Evolutionary conservation across 2,797 vertebrate species (phyloP).

Genomic region (Halcyon leucocephala): DNA sequence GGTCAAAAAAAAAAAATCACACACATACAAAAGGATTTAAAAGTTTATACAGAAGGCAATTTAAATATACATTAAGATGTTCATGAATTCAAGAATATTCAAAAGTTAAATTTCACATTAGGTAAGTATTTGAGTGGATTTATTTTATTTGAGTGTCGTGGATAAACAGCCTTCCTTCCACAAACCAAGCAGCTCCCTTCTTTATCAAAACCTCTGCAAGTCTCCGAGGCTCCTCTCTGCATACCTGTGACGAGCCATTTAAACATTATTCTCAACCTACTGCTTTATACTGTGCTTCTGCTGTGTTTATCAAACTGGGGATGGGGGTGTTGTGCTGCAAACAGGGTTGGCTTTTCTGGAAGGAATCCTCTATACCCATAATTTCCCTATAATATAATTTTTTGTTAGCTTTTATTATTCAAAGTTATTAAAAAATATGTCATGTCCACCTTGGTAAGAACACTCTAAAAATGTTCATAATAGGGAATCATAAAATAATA

Average conservation of each 20-base stretch:
- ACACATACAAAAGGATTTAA: not conserved
- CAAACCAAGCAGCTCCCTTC: not conserved
- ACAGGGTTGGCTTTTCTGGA: not conserved
- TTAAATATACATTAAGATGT: not conserved
- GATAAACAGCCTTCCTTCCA: not conserved
- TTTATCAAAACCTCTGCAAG: not conserved
- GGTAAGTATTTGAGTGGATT: not conserved
- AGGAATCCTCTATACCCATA: not conserved
- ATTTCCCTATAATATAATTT: not conserved
- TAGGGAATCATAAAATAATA: not conserved
- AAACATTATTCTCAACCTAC: not conserved
- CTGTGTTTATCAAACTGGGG: not conserved
- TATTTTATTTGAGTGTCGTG: not conserved
- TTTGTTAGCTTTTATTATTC: not conserved
- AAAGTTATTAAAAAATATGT: not conserved
- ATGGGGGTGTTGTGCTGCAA: not conserved
- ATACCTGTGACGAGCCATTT: not conserved
- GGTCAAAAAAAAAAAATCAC: slow-evolving; percentile 4
- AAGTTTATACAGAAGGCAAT: not conserved
- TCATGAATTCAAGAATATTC: not conserved
- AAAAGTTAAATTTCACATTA: not conserved
- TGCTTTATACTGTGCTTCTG: not conserved
- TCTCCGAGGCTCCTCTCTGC: not conserved
- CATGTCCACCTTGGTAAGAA: not conserved
- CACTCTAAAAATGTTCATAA: not conserved